Evolutionary conservation across 2,888 invertebrate species (phyloP).

Genomic region (Myathropa florea): DNA sequence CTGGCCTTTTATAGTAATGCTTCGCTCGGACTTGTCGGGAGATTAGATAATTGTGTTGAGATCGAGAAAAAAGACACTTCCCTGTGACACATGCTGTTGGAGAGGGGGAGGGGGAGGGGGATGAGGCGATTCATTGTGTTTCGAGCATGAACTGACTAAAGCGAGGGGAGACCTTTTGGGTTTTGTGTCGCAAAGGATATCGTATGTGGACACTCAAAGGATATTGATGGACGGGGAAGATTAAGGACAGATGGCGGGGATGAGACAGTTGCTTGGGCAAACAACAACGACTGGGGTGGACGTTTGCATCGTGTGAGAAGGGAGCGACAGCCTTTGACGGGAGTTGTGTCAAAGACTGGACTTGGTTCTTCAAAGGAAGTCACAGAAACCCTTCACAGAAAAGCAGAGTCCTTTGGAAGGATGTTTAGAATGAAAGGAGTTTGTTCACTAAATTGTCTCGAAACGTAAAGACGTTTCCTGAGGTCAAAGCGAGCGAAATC

Average conservation of each 20-base stretch:
- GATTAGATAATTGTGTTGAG: slow-evolving; percentile 68
- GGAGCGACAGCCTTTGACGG: not conserved
- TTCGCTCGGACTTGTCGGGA: slow-evolving; percentile 64
- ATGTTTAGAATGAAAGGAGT: no score
- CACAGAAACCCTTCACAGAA: no score
- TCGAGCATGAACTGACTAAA: not conserved
- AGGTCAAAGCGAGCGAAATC: no score
- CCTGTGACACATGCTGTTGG: not conserved
- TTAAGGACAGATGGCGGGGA: not conserved
- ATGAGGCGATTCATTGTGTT: not conserved
- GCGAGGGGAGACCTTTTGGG: not conserved
- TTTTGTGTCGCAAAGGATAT: not conserved
- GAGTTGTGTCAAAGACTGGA: not conserved
- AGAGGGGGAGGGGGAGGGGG: not conserved
- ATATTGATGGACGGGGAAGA: not conserved
- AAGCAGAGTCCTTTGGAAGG: no score
- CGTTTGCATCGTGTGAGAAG: not conserved
- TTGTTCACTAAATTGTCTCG: no score
- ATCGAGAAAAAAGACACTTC: not conserved
- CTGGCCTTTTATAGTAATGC: slow-evolving; percentile 67
- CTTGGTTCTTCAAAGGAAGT: not conserved
- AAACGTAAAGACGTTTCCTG: no score
- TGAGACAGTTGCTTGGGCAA: not conserved
- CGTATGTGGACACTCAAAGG: not conserved
- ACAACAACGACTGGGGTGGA: not conserved